phyloP scores from a whole-genome alignment of 2,888 invertebrate species.

The Vanessa cardui region DNA sequence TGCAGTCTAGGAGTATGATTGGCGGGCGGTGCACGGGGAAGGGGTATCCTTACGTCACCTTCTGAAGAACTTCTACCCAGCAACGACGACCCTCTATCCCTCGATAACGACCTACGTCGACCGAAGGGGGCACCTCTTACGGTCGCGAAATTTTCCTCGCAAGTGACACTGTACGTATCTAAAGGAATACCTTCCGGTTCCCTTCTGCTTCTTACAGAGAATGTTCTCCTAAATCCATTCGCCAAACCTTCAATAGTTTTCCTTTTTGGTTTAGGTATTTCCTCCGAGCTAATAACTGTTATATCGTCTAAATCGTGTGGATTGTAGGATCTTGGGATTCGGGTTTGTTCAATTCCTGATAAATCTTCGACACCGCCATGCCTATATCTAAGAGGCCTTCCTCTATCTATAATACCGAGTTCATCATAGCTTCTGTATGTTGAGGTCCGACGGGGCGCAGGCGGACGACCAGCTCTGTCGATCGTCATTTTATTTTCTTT shows the following conservation, averaged over 20 bases:
- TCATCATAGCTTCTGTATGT: constrained; percentile 79
- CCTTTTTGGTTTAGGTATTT: constrained; percentile 67
- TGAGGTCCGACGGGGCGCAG: constrained; percentile 71
- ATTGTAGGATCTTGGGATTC: constrained; percentile 51
- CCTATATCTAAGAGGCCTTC: constrained; percentile 66
- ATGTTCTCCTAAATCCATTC: constrained; percentile 72
- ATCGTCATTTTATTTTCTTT: constrained; percentile 70
- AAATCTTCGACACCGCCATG: constrained; percentile 75
- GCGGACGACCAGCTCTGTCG: constrained; percentile 72
- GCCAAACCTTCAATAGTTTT: constrained; percentile 75
- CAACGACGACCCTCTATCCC: constrained; percentile 77
- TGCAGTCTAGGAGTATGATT: constrained; percentile 81
- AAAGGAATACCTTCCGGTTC: constrained; percentile 71
- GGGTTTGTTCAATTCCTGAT: constrained; percentile 61
- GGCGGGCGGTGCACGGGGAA: constrained; percentile 65
- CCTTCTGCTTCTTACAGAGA: constrained; percentile 69
- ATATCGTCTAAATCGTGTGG: constrained; percentile 71
- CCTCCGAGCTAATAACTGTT: constrained; percentile 76
- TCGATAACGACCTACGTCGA: constrained; percentile 72
- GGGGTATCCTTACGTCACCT: constrained; percentile 83
- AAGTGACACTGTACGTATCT: constrained; percentile 67
- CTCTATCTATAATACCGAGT: constrained; percentile 68
- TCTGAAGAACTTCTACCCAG: constrained; percentile 88
- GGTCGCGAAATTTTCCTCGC: constrained; percentile 72
- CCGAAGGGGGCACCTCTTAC: constrained; percentile 75